phyloP scores from a whole-genome alignment of 2,113 vertebrate genomes.

The Pachyramphus minor region DNA sequence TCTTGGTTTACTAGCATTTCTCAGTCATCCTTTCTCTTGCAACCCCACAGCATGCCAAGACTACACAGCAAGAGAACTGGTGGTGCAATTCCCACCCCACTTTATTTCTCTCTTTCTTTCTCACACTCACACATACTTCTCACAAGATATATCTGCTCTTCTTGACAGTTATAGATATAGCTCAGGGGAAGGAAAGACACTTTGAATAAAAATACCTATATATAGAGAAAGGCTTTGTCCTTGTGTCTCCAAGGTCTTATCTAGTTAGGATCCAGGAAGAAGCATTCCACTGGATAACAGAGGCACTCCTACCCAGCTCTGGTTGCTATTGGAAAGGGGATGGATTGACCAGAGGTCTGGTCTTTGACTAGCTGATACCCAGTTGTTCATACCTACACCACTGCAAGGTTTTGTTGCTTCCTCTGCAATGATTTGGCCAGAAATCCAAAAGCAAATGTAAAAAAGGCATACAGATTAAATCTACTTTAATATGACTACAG shows the following conservation, averaged over 20 bases:
- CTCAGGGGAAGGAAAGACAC: constrained; percentile 36
- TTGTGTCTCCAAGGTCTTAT: constrained; percentile 17
- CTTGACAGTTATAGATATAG: constrained; percentile 39
- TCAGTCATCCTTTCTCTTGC: not conserved
- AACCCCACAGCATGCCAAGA: not conserved
- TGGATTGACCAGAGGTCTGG: not conserved
- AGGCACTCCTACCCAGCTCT: not conserved
- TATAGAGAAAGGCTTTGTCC: not conserved
- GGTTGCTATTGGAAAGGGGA: not conserved
- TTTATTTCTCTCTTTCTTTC: constrained; percentile 5
- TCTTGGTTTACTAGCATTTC: not conserved
- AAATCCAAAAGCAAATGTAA: not conserved
- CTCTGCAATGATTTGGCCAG: not conserved
- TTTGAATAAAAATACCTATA: constrained; percentile 48
- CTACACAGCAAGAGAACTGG: not conserved
- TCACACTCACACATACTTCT: constrained; percentile 2
- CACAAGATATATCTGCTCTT: constrained; percentile 38
- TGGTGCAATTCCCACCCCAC: not conserved
- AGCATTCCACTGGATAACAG: not conserved
- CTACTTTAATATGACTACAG: constrained; percentile 32
- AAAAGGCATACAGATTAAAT: constrained; percentile 8
- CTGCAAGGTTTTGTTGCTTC: not conserved
- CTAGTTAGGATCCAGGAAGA: not conserved
- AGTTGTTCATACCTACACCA: not conserved
- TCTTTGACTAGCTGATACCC: not conserved